Evolutionary conservation across 2,888 invertebrate genomes (phyloP), one percentile per base, ranked within the genome.

Genomic region (Dolichopus griseipennis): DNA sequence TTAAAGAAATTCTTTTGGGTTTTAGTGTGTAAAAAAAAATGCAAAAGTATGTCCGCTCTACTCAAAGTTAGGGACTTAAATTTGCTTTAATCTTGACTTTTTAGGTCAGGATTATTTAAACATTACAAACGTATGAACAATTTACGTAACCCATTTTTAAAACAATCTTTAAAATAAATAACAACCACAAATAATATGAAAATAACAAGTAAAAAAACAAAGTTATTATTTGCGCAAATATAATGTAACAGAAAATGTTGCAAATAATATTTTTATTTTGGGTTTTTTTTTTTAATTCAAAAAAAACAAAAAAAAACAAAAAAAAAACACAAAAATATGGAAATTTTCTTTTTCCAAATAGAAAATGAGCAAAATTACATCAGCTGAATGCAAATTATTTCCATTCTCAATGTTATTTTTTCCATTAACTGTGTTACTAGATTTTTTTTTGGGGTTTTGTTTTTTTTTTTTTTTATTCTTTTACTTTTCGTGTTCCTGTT

Each of bases 321-420:
- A 7, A 7, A 7, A 18, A 52, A 2, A 9, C 18, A 6, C 18
- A 18, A 18, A 52, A 15, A 52, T 52, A 52, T 52, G 52, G 1
- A 52, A 52, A 52, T 52, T 52, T 52, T 52, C 52, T 37, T 52
- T n/a, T 52, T 43, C 9, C 15, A 52, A 18, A 52, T 12, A 52
- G 18, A 52, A 52, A 52, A 52, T 52, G 52, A 52, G 52, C 9
- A 52, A 52, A 52, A 52, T 52, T 52, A 52, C 52, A 52, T 52
- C 52, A 52, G 18, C n/a, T 52, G 52, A 52, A 52, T 52, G 52
- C 52, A 52, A 52, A 52, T 52, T 52, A 52, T 15, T 52, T 52
- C 18, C 52, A 52, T 52, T 52, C 52, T 18, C 52, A 18, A 12
- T 6, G 18, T 52, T 15, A 41, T 41, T 41, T 41, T 52, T 52